Evolutionary conservation across 1,140 invertebrate genomes (phyloP), one percentile per base, ranked within the genome.

Genomic region (Meloidogyne exigua): DNA sequence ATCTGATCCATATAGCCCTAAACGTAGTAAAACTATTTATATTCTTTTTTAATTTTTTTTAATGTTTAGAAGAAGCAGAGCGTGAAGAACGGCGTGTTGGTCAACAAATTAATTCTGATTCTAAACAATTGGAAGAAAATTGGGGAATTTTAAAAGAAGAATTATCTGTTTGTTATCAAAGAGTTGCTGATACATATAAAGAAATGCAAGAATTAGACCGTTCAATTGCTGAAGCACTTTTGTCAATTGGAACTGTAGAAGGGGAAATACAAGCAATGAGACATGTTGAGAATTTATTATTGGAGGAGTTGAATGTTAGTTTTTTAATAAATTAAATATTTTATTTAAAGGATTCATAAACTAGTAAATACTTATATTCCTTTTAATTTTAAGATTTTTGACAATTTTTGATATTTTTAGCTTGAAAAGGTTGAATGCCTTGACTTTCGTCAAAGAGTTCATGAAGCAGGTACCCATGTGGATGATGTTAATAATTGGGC

Each of bases 401-500:
- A 39, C 9, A 62, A 62, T 49, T 71, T 71, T 44, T 15, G 23
- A 1, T 18, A 13, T 23, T 21, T 75, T 28, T 1, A 86, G 69
- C 72, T 68, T 18, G 82, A 80, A 12, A 26, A 77, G 28, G 69
- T 65, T 10, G 85, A 86, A 28, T 77, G 79, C 18, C 65, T 39
- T 3, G 64, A 78, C 28, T 65, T 84, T 18, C 70, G 75, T 18
- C 64, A 73, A 15, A 36, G 76, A 28, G 75, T 82, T 32, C 74
- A 86, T 23, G 84, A 87, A 65, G 80, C 83, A 9, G 72, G 76
- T n/a, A 68, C 80, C 21, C 73, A 74, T 23, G 73, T 87, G 4
- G 85, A 87, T 66, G 85, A 87, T 75, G 80, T 86, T 0, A 87
- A 87, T 72, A 87, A 88, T 77, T 85, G 85, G 66, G 72, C 82